Evolutionary conservation across 2,888 invertebrate genomes (phyloP).

Genomic region (Papilio protenor): DNA sequence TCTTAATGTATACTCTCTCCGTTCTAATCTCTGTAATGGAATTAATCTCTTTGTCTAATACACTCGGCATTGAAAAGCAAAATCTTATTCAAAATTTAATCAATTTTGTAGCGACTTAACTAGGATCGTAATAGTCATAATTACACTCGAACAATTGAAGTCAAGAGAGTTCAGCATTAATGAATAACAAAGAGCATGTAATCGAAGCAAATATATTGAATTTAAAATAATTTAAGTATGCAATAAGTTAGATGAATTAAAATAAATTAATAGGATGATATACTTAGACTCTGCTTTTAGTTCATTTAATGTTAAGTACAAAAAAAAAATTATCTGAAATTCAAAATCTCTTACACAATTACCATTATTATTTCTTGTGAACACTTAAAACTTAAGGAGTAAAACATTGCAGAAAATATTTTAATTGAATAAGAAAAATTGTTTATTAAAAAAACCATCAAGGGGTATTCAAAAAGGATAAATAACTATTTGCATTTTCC

Average conservation of each 20-base stretch:
- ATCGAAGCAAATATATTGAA: background rate
- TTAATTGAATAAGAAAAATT: too few species aligned
- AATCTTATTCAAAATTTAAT: slow-evolving; percentile 27
- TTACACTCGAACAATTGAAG: background rate
- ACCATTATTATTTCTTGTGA: background rate
- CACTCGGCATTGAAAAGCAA: slow-evolving; percentile 14
- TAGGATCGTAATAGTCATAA: slow-evolving; percentile 2
- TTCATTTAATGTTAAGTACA: too few species aligned
- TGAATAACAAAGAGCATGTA: background rate
- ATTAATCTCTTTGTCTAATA: slow-evolving; percentile 30
- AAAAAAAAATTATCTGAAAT: too few species aligned
- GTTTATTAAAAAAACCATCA: background rate
- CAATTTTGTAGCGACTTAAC: slow-evolving; percentile 10
- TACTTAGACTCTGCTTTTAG: too few species aligned
- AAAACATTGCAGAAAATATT: background rate
- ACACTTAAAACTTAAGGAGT: background rate
- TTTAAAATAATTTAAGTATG: background rate
- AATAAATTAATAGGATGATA: background rate
- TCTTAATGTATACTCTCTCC: slow-evolving; percentile 16
- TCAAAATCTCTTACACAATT: background rate
- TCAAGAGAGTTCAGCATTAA: background rate
- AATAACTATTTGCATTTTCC: slow-evolving; percentile 20
- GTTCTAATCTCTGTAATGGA: slow-evolving; percentile 32
- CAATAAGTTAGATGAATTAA: background rate
- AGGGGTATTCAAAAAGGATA: slow-evolving; percentile 8